Conservation (phyloP, 2,113 vertebrate genomes). For the Ophiodon elongatus region DNA sequence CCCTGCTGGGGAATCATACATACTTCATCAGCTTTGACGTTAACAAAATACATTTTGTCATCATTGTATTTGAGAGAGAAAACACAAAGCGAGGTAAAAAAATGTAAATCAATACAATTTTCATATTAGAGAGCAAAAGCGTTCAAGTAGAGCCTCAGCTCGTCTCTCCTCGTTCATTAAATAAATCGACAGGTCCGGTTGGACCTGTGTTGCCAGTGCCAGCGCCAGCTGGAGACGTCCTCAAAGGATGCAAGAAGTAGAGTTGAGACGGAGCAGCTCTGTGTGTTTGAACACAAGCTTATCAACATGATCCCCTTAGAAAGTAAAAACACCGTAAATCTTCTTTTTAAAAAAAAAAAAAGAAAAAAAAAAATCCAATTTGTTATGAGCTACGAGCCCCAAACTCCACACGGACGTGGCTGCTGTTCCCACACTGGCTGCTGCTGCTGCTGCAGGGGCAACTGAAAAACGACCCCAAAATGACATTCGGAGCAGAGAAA, state of each 20-base stretch:
- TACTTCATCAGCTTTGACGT: conserved; percentile 17
- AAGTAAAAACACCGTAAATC: conserved; percentile 31
- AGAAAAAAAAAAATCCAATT: conserved; percentile 3
- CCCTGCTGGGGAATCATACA: conserved; percentile 40
- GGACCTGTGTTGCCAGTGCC: conserved; percentile 17
- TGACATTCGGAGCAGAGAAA: background rate
- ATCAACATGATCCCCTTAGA: conserved; percentile 17
- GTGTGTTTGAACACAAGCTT: conserved; percentile 19
- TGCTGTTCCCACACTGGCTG: conserved; percentile 11
- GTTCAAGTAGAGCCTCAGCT: conserved; percentile 53
- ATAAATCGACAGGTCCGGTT: conserved; percentile 42
- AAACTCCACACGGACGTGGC: conserved; percentile 31
- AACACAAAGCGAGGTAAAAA: conserved; percentile 46
- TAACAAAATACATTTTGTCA: conserved; percentile 8
- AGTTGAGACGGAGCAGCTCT: conserved; percentile 12
- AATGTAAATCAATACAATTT: conserved; percentile 36
- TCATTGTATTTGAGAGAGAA: conserved; percentile 21
- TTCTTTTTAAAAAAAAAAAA: too few species aligned
- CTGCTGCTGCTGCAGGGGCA: conserved; percentile 18
- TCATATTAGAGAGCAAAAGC: conserved; percentile 9
- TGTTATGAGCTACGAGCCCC: conserved; percentile 5
- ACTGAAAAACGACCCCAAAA: background rate
- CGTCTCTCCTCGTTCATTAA: conserved; percentile 40
- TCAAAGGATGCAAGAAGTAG: conserved; percentile 19
- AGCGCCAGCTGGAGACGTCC: conserved; percentile 57